phyloP scores from a whole-genome alignment of 2,888 invertebrate genomes.

The Scaptomyza tumidula region DNA sequence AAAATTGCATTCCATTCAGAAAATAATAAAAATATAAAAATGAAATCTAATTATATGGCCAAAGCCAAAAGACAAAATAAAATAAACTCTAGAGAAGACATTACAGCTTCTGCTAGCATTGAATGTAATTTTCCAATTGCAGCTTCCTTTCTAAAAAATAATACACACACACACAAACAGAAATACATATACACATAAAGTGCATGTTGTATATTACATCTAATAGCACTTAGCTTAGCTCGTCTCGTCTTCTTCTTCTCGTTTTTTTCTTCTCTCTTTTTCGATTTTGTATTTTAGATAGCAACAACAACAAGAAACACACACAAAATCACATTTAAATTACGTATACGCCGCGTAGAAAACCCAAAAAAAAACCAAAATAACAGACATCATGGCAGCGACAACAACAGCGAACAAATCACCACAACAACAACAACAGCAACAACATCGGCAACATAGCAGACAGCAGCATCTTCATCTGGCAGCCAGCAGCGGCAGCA shows the following conservation, averaged over 20 bases:
- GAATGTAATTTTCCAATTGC: constrained; percentile 37
- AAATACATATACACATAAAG: constrained; percentile 16
- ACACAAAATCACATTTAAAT: constrained; percentile 69
- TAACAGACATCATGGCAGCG: constrained; percentile 76
- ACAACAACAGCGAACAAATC: constrained; percentile 63
- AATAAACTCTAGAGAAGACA: constrained; percentile 15
- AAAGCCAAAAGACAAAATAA: constrained; percentile 8
- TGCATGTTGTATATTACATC: constrained; percentile 43
- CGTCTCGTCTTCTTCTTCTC: constrained; percentile 27
- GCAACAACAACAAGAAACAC: constrained; percentile 31
- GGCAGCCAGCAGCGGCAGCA: constrained; percentile 41
- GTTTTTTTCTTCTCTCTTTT: constrained; percentile 28
- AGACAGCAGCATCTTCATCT: constrained; percentile 65
- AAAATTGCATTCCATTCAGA: constrained; percentile 29
- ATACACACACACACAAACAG: constrained; percentile 4
- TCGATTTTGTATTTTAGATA: constrained; percentile 59
- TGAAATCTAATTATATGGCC: constrained; percentile 63
- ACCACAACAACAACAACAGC: constrained; percentile 49
- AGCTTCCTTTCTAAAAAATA: constrained; percentile 73
- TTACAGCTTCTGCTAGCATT: constrained; percentile 25
- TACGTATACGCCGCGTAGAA: constrained; percentile 70
- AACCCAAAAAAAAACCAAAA: constrained; percentile 31
- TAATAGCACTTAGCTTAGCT: constrained; percentile 43
- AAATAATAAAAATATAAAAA: constrained; percentile 55
- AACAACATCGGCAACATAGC: constrained; percentile 20